phyloP scores from a whole-genome alignment of 2,888 invertebrate genomes.

The Tubulanus polymorphus region DNA sequence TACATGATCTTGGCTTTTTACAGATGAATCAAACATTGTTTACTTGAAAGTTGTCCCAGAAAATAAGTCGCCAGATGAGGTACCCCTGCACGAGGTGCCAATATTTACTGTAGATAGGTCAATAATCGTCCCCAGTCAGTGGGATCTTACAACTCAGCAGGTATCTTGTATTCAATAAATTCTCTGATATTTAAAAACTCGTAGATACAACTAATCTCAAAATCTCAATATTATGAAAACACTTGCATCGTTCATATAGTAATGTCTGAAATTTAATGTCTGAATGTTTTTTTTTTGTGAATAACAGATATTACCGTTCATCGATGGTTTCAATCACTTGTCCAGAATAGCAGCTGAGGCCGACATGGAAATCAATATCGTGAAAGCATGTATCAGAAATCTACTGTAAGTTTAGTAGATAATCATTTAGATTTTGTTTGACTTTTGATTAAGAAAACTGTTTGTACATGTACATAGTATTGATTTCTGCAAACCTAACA shows the following conservation, averaged over 20 bases:
- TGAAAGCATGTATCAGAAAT: slow-evolving; percentile 91
- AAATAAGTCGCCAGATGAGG: slow-evolving; percentile 74
- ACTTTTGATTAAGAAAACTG: too few species aligned
- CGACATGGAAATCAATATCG: slow-evolving; percentile 87
- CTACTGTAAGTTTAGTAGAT: slow-evolving; percentile 74
- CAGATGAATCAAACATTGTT: slow-evolving; percentile 82
- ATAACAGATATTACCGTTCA: slow-evolving; percentile 78
- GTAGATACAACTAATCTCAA: too few species aligned
- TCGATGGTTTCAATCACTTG: slow-evolving; percentile 89
- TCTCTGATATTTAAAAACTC: too few species aligned
- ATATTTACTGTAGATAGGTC: slow-evolving; percentile 69
- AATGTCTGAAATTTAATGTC: too few species aligned
- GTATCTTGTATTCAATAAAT: too few species aligned
- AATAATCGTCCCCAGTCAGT: slow-evolving; percentile 57
- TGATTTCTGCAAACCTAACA: too few species aligned
- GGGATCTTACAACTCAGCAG: slow-evolving; percentile 94
- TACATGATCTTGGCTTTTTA: slow-evolving; percentile 28
- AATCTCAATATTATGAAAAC: too few species aligned
- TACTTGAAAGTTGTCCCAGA: slow-evolving; percentile 83
- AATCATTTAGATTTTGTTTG: too few species aligned
- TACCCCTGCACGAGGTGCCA: slow-evolving; percentile 87
- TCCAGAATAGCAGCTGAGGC: slow-evolving; percentile 83
- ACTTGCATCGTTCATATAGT: too few species aligned
- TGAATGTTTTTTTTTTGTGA: slow-evolving; percentile 3
- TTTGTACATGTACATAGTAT: too few species aligned